Percentiles rank a stretch among this genome's conserved stretches.
Conservation (phyloP, 2,113 vertebrate genomes). For the Tretioscincus oriximinensis region DNA sequence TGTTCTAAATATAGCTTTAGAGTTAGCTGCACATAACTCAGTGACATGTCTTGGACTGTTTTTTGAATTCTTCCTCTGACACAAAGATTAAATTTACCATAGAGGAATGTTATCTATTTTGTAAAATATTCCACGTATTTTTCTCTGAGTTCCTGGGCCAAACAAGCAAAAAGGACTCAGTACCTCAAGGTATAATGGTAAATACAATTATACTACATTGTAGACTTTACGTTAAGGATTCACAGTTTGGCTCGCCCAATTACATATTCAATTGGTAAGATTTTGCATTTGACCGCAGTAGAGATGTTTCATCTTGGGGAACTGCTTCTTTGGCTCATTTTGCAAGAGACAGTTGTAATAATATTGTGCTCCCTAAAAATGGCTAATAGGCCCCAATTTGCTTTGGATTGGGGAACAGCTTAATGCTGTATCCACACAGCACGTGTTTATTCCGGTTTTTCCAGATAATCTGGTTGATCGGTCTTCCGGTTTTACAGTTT, state of each 20-base stretch:
- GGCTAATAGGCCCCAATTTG: constrained; percentile 1
- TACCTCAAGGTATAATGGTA: too few species aligned
- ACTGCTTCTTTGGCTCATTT: constrained; percentile 44
- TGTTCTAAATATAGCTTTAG: background rate
- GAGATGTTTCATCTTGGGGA: constrained; percentile 59
- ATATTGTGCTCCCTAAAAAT: constrained; percentile 37
- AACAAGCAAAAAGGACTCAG: background rate
- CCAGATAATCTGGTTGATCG: too few species aligned
- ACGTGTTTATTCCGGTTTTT: too few species aligned
- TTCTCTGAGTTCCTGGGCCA: background rate
- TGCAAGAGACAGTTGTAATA: constrained; percentile 45
- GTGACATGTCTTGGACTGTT: background rate
- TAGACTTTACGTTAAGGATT: background rate
- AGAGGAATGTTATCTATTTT: too few species aligned
- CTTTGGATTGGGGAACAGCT: too few species aligned
- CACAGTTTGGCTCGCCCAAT: constrained; percentile 41
- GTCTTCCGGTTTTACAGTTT: constrained; percentile 19
- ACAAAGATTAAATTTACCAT: background rate
- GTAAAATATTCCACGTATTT: background rate
- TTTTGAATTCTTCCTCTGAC: background rate
- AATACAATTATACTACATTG: background rate
- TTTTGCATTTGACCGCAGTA: constrained; percentile 62
- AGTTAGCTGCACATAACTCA: background rate
- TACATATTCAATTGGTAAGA: constrained; percentile 69
- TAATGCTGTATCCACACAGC: too few species aligned